Conservation (phyloP, 2,888 invertebrate genomes). For the Drosophila anomalata region DNA sequence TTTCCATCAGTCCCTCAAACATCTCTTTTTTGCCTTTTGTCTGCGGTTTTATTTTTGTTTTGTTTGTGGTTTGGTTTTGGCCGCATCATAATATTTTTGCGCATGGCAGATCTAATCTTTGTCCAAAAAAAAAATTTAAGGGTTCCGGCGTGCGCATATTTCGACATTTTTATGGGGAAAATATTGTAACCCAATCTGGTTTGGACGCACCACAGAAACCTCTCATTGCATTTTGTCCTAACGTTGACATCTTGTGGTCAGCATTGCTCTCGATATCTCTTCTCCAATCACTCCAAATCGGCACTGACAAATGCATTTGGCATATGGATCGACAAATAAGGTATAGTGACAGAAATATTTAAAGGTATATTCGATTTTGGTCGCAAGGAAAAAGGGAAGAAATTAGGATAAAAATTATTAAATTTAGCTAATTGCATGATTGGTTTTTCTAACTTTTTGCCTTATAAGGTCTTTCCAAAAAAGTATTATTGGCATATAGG, state of each 20-base stretch:
- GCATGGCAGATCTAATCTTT: conserved; percentile 77
- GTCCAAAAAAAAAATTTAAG: conserved; percentile 50
- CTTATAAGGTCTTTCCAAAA: too few species aligned
- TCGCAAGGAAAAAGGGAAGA: not conserved
- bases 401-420: not conserved
- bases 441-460: too few species aligned
- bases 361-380: not conserved
- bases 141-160: conserved; percentile 58
- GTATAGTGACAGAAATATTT: conserved; percentile 9
- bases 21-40: conserved; percentile 23
- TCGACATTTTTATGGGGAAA: conserved; percentile 78
- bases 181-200: conserved; percentile 70
- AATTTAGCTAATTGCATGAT: not conserved
- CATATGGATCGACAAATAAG: conserved; percentile 25
- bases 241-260: conserved; percentile 73
- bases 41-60: conserved; percentile 65
- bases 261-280: conserved; percentile 29
- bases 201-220: conserved; percentile 62
- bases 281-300: conserved; percentile 57
- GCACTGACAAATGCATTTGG: conserved; percentile 65
- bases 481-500: too few species aligned
- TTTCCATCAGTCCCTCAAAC: conserved; percentile 19
- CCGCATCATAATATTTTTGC: conserved; percentile 77
- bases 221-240: conserved; percentile 76
- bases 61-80: conserved; percentile 63